These are phyloP conservation scores for rat (Rattus norvegicus) DNA, from an alignment of 2,113 vertebrate species.

Conservation along the genomic window DNA sequence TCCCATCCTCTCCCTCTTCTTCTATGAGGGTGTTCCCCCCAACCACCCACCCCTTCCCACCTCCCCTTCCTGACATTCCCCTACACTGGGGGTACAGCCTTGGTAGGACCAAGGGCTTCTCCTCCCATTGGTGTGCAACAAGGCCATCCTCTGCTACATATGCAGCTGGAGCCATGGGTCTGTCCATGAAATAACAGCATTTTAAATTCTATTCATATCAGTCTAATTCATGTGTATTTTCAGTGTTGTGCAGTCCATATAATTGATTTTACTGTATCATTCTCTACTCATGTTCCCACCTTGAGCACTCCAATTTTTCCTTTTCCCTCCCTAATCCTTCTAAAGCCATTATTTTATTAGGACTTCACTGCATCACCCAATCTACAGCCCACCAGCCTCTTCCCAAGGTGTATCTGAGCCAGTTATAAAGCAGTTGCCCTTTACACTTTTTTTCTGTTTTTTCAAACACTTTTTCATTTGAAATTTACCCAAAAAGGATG, in stretches of 20 bases:
- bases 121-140: too few relatives aligned
- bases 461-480: background rate
- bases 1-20: too few relatives aligned
- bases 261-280: background rate
- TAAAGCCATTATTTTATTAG: conserved; percentile 12
- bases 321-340: background rate
- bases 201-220: background rate
- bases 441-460: background rate
- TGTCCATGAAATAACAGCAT: too few relatives aligned
- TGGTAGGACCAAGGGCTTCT: too few relatives aligned
- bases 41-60: too few relatives aligned
- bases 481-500: background rate
- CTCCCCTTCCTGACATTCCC: too few relatives aligned
- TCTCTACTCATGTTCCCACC: background rate
- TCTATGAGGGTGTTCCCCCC: too few relatives aligned
- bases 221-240: background rate
- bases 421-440: background rate
- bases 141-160: too few relatives aligned
- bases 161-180: too few relatives aligned
- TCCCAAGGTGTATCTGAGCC: background rate
- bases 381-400: background rate
- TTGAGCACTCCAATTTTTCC: background rate
- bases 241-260: background rate
- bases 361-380: background rate
- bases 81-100: too few relatives aligned